Evolutionary conservation across 2,113 vertebrate genomes (phyloP).

Genomic region (Tupaia tana): DNA sequence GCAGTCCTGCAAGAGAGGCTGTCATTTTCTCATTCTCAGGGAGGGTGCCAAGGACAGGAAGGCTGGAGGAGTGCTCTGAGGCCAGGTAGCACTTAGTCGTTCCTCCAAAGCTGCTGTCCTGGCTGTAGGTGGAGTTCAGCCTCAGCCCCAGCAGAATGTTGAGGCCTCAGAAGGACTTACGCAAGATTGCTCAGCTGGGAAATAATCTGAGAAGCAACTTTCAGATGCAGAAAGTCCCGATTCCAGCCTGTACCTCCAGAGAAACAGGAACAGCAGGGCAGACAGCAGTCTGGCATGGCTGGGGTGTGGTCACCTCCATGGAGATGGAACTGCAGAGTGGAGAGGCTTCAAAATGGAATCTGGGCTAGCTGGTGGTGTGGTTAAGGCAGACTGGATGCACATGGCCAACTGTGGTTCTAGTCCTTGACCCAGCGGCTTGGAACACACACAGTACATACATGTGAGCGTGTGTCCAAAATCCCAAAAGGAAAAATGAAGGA

Average conservation of each 20-base stretch:
- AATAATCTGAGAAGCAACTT: background rate
- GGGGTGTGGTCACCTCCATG: rapidly evolving
- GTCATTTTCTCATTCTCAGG: background rate
- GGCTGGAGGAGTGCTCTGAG: background rate
- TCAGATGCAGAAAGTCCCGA: background rate
- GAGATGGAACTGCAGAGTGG: background rate
- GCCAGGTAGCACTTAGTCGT: background rate
- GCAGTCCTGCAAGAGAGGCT: background rate
- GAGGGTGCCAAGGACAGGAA: background rate
- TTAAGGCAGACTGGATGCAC: too few species aligned
- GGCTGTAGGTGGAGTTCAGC: background rate
- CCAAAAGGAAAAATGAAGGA: too few species aligned
- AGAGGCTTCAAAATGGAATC: background rate
- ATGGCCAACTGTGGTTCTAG: too few species aligned
- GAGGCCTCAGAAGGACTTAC: background rate
- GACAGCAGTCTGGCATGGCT: background rate
- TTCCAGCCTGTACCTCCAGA: background rate
- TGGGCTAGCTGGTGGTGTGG: too few species aligned
- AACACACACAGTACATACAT: too few species aligned
- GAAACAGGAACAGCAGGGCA: background rate
- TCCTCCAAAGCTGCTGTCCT: background rate
- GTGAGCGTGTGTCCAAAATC: too few species aligned
- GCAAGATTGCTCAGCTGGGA: background rate
- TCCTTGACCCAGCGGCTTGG: too few species aligned
- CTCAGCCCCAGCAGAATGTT: background rate